phyloP scores from a whole-genome alignment of 2,888 invertebrate genomes.

The Drosophila anomalipes region DNA sequence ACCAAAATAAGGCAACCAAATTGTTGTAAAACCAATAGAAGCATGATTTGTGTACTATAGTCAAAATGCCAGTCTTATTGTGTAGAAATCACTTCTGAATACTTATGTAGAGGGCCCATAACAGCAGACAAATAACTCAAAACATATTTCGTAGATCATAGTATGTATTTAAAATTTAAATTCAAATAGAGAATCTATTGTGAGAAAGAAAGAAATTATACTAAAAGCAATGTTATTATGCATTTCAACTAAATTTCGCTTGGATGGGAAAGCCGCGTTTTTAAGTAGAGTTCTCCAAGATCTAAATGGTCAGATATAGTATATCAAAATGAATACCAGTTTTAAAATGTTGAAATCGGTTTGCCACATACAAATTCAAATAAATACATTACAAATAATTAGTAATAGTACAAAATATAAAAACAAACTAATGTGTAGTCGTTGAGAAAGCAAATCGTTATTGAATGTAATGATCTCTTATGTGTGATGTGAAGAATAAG shows the following conservation, averaged over 20 bases:
- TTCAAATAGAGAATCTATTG: conserved; percentile 18
- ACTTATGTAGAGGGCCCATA: neutral
- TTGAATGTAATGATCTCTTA: conserved; percentile 47
- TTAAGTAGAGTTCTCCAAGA: conserved; percentile 16
- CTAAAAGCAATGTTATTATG: conserved; percentile 61
- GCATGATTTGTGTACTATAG: conserved; percentile 35
- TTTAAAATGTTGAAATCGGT: conserved; percentile 54
- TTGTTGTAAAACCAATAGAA: conserved; percentile 17
- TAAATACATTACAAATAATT: conserved; percentile 44
- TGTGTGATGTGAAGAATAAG: conserved; percentile 41
- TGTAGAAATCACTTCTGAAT: conserved; percentile 26
- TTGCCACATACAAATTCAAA: conserved; percentile 35
- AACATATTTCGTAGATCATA: conserved; percentile 42
- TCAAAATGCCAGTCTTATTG: conserved; percentile 44
- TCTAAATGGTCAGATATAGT: neutral
- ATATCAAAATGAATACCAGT: conserved; percentile 20
- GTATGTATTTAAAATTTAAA: conserved; percentile 16
- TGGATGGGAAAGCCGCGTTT: conserved; percentile 4
- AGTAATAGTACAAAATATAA: conserved; percentile 40
- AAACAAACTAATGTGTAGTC: conserved; percentile 47
- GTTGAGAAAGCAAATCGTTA: conserved; percentile 48
- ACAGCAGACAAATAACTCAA: conserved; percentile 20
- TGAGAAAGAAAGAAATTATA: conserved; percentile 27
- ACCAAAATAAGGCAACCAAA: conserved; percentile 33
- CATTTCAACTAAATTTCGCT: conserved; percentile 50